Evolutionary conservation across 92 coral and sea anemone genomes (phyloP), one percentile per base, ranked within the genome.

Genomic region (Umimayanthus chanpuru): DNA sequence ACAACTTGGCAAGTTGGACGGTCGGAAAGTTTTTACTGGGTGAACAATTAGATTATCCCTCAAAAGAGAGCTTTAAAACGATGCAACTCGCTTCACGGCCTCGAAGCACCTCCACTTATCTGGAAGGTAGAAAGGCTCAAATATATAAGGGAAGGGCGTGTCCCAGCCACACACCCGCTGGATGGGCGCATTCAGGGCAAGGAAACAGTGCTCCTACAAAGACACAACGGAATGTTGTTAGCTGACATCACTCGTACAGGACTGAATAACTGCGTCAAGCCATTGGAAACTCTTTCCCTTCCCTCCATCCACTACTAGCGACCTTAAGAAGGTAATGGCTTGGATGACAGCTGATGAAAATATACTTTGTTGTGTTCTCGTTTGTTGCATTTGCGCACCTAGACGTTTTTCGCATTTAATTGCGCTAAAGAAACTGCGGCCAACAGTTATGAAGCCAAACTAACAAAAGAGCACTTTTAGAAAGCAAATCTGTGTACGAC

Each of bases 71-170:
- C 30, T 2, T 79, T 50, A 79, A 79, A 79, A 79, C 1, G 83
- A 53, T 39, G 82, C 89, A 38, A 95, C 81, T 92, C 92, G 95
- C 91, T 95, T 97, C 77, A 97, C 82, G 20, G 96, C 98, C 90
- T 97, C 99, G 88, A 97, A 97, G 61, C 99, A 97, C 88, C 99
- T 92, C 99, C 99, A 97, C 90, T 97, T 97, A 87, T 97, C 99
- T 40, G 99, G 99, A 11, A 97, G 88, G 90, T 97, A 97, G 76
- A 97, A 97, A 10, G 98, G 98, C 87, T 97, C 99, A 82, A 94
- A 90, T 80, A 95, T 94, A 77, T 94, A 98, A 26, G 98, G 94
- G 88, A 97, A 97, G 53, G 99, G 98, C 16, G 99, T 97, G 89
- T 97, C 98, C 99, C 99, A 97, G 66, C 99, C 99, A 87, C 99